Base-by-base conservation (phyloP, 2,113 vertebrate genomes). In the Mastomys natalensis region DNA sequence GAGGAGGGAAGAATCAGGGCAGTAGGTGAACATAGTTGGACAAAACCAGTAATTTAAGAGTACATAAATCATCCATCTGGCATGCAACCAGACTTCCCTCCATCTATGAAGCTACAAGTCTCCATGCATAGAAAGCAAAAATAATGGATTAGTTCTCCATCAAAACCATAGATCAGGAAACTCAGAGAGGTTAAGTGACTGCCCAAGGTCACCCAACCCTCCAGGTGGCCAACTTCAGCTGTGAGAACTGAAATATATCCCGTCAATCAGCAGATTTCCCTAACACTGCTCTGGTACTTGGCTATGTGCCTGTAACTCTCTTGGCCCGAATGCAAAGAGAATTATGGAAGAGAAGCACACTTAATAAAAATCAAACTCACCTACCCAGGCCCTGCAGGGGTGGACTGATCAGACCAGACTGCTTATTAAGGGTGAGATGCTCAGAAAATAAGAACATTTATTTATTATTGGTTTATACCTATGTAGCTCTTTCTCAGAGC, bases 301-400 rank as follows among this genome's bases (percentile, higher is more conserved):
- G 89, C 91, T 91, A 53, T 43, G n/a, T 88, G 77, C 58, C 43
- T 80, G 12, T n/a, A 43, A 90, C 90, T 91, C 95, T 53, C 72
- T 82, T 90, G 73, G 37, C 91, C 68, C 82, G 43, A 82, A 95
- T 78, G 19, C 48, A 48, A 96, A 45, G 74, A 89, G 81, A 90
- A 96, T 92, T 92, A 91, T 77, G 62, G 64, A 91, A 89, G 48
- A 60, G 88, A 95, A 95, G 51, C 86, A 93, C 94, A 97, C 37
- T 85, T 95, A 88, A 97, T 97, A 96, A 95, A 90, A 95, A 76
- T 96, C 70, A 96, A 89, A 89, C 58, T 88, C 82, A 26, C 85
- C 60, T 77, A 53, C 72, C 48, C 58, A 60, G 72, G 84, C 88
- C 92, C 96, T 60, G 81, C 80, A 91, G 95, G 90, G 60, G 86